These are phyloP conservation scores for Drosophila nebulosa DNA, from an alignment of 1,140 invertebrate species.

Conservation along the genomic window DNA sequence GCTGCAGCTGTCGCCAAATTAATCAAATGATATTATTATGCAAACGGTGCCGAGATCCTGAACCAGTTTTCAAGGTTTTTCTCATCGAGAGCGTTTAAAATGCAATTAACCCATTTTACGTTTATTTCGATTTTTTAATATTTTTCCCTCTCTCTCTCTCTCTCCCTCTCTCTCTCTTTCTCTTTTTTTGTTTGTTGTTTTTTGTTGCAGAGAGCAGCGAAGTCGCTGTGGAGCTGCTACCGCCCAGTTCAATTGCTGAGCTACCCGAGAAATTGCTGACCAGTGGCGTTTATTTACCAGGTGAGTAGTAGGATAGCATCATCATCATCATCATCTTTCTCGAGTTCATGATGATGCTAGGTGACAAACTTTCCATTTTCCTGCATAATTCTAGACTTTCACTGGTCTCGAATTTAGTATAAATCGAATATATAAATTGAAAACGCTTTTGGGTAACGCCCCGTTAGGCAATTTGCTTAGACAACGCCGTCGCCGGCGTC, in stretches of 20 bases:
- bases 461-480: conserved; percentile 54
- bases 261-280: conserved; percentile 83
- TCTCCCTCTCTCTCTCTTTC: neutral
- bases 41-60: conserved; percentile 55
- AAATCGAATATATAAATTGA: conserved; percentile 58
- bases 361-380: conserved; percentile 71
- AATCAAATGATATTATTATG: conserved; percentile 75
- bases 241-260: conserved; percentile 82
- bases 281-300: conserved; percentile 83
- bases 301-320: conserved; percentile 63
- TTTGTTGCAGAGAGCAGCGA: conserved; percentile 36
- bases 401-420: conserved; percentile 24
- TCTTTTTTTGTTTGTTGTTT: neutral
- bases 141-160: neutral
- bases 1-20: conserved; percentile 54
- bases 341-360: neutral
- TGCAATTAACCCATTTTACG: conserved; percentile 69
- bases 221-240: conserved; percentile 59
- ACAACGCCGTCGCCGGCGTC: no score
- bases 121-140: neutral
- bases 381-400: conserved; percentile 72
- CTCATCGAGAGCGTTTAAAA: conserved; percentile 57
- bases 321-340: conserved; percentile 11
- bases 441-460: conserved; percentile 51
- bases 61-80: conserved; percentile 75